phyloP scores from a whole-genome alignment of 2,888 invertebrate genomes.

The Achlya flavicornis region DNA sequence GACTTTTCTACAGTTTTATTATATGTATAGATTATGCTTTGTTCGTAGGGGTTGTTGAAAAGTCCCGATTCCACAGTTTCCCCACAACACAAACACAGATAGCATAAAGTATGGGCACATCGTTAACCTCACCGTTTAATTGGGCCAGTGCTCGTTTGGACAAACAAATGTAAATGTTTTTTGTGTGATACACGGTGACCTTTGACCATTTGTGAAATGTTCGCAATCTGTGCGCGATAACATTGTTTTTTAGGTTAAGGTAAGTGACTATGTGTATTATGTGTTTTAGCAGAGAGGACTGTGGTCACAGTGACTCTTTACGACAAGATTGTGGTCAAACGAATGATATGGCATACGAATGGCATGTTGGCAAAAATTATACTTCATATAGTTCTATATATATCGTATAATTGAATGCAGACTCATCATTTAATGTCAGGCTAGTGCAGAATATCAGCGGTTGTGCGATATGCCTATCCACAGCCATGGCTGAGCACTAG shows the following conservation, averaged over 20 bases:
- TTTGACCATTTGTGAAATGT: conserved; percentile 1
- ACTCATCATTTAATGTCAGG: no score
- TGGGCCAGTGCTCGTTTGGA: conserved; percentile 12
- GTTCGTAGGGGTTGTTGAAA: not conserved
- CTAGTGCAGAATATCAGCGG: no score
- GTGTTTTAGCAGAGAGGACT: not conserved
- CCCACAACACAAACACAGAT: not conserved
- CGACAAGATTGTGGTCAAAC: no score
- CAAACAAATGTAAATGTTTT: conserved; percentile 15
- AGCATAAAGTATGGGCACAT: conserved; percentile 11
- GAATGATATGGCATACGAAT: no score
- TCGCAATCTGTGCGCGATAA: not conserved
- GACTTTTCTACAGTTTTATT: no score
- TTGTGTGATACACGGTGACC: conserved; percentile 9
- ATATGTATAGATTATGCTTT: no score
- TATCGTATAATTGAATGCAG: no score
- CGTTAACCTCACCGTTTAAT: conserved; percentile 17
- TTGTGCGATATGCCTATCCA: no score
- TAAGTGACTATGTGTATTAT: not conserved
- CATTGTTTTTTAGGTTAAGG: conserved; percentile 6
- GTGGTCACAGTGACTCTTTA: not conserved
- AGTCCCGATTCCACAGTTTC: not conserved
- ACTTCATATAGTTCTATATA: no score
- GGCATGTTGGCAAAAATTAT: no score
- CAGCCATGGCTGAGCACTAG: no score